Evolutionary conservation across 2,797 vertebrate species (phyloP).

Genomic region (Acanthornis magna): DNA sequence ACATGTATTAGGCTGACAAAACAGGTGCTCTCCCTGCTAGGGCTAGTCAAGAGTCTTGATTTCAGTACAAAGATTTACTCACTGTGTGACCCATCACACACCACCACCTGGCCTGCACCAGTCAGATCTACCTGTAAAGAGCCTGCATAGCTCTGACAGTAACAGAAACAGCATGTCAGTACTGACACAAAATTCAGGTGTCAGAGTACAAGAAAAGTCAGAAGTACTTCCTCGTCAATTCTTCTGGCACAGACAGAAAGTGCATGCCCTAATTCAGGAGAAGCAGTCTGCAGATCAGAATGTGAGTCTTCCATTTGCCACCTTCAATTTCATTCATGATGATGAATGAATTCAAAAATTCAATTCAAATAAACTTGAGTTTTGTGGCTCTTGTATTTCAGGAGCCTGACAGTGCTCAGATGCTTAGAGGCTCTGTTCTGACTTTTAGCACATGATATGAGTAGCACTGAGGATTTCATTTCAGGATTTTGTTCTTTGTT

Average conservation of each 20-base stretch:
- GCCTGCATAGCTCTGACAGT: neutral
- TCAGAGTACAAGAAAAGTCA: neutral
- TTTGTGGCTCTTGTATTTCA: neutral
- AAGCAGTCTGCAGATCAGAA: neutral
- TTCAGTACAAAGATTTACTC: constrained; percentile 1
- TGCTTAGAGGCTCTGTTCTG: neutral
- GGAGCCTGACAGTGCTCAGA: neutral
- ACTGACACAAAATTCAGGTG: constrained; percentile 24
- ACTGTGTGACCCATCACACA: neutral
- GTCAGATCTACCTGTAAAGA: neutral
- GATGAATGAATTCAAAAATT: too few species aligned
- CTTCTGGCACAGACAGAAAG: neutral
- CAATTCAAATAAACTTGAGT: neutral
- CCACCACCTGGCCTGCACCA: neutral
- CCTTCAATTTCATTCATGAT: too few species aligned
- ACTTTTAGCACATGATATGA: neutral
- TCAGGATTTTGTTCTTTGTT: neutral
- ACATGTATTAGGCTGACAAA: neutral
- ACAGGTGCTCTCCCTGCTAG: neutral
- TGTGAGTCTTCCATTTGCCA: neutral
- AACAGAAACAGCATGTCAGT: neutral
- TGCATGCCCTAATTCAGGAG: neutral
- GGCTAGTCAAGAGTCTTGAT: neutral
- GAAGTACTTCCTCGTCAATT: neutral
- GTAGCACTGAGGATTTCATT: neutral